Base-by-base conservation (phyloP, 1,140 invertebrate species). In the Pachypsylla venusta region DNA sequence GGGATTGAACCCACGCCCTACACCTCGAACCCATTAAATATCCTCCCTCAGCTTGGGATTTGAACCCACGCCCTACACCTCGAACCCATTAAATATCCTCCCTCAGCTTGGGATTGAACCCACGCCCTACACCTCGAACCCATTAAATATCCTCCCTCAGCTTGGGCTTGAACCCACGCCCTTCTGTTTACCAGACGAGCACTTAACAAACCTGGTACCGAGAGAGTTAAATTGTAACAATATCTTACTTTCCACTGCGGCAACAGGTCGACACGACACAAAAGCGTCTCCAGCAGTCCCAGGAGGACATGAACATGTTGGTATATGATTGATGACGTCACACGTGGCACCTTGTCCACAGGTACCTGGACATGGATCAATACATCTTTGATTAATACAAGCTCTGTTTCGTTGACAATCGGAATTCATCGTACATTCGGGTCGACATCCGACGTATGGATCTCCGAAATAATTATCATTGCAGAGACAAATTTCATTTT, bases 391-490 rank as follows among this genome's bases (percentile, higher is more conserved):
- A 59, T 81, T 82, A 56, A 87, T 79, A 66, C 87, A 89, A 1
- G 85, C 83, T 62, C 79, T 76, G 66, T 83, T 80, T 77, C 80
- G 75, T 2, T 84, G 73, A 69, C 88, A 92, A 60, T 92, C 88
- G 1, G 84, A 81, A 68, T 87, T 91, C 65, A 87, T 78, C 0
- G 87, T 82, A 70, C 88, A 92, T 70, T 91, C 87, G 14, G 87
- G 87, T 62, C 85, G 73, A 69, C 89, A 91, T 19, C 70, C 73
- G 0, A 63, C 64, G 56, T 75, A 76, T 54, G 85, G 83, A 63
- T 84, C 78, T 58, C 87, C 87, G 30, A 85, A 78, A 63, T 87
- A 88, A 64, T 84, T 84, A 7, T 79, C 73, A 2, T 79, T 70
- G 67, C 88, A 91, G 42, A 78, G 78, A 67, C 88, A 91, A n/a